A percentile compares a stretch with the other conserved stretches of the same genome.
Conservation (phyloP, 2,888 invertebrate species). For the Blera fallax region DNA sequence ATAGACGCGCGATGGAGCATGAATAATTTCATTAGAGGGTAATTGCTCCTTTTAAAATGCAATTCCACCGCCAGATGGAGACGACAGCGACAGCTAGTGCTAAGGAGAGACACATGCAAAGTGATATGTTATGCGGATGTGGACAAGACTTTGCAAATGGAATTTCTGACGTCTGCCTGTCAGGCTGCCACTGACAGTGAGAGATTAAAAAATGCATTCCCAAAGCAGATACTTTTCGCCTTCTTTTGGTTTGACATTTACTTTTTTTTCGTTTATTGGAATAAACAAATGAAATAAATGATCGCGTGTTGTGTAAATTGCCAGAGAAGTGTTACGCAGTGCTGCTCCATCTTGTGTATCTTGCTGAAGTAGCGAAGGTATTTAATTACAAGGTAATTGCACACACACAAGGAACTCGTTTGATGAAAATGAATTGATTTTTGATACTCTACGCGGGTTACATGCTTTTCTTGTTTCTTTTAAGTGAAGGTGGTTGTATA, state of each 20-base stretch:
- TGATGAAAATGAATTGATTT: slow-evolving; percentile 45
- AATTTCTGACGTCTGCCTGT: slow-evolving; percentile 56
- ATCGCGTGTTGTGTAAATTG: neutral
- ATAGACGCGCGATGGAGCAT: slow-evolving; percentile 36
- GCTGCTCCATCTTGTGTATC: slow-evolving; percentile 37
- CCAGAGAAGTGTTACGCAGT: slow-evolving; percentile 20
- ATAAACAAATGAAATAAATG: slow-evolving; percentile 16
- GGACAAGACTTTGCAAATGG: slow-evolving; percentile 40
- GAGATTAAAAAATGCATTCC: slow-evolving; percentile 25
- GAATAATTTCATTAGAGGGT: slow-evolving; percentile 66
- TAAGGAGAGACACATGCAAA: slow-evolving; percentile 41
- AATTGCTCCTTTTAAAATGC: slow-evolving; percentile 64
- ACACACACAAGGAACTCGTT: slow-evolving; percentile 14
- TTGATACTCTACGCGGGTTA: slow-evolving; percentile 20
- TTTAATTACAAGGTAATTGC: slow-evolving; percentile 69
- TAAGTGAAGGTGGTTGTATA: slow-evolving; percentile 33
- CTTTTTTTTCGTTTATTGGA: neutral
- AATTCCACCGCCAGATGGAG: slow-evolving; percentile 30
- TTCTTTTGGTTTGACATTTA: neutral
- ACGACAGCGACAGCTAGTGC: neutral
- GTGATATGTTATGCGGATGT: slow-evolving; percentile 61
- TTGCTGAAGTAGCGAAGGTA: slow-evolving; percentile 29
- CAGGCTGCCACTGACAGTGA: slow-evolving; percentile 25
- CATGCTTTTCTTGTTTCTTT: neutral
- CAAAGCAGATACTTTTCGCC: neutral